Evolutionary conservation across 2,888 invertebrate species (phyloP), one percentile per base, ranked within the genome.

Genomic region (Drosophila putrida): DNA sequence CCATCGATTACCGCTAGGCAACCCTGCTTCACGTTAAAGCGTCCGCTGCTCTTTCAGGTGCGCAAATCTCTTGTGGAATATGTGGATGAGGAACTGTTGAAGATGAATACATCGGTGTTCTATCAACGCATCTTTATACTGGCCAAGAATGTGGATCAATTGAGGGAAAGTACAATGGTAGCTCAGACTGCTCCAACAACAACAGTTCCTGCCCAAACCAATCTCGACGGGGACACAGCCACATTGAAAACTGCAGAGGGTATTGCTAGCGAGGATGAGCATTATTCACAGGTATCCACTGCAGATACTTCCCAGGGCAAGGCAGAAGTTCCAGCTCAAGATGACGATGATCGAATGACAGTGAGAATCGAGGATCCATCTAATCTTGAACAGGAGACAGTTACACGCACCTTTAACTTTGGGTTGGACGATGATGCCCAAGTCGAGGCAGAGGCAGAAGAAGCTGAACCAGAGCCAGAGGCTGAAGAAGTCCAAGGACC

Each of bases 121-220:
- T 89, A 83, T 47, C 91, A 91, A 55, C 87, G 91, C 31, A 80
- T 91, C 5, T 89, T 75, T 3, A 78, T 91, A 4, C 41, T 91
- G 39, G 90, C 89, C 50, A 80, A 78, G 15, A 90, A 90, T 27
- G 58, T 73, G 49, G 50, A 64, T 8, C 25, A 49, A 3, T 44
- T 10, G 11, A 44, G 15, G 8, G 57, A 43, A 2, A 60, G 28
- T 8, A 0, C 2, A 2, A 6, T 39, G 13, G 9, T 10, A 1
- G 46, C 15, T 15, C 28, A 55, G 4, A 0, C 8, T 9, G 9
- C 41, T 4, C 20, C 10, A 20, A 20, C 20, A 20, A 20, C 20
- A 2, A 2, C 20, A 20, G 20, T 2, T 20, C 20, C 2, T 9
- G 5, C 1, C 1, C 9, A 4, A 0, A 10, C 35, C 5, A n/a